These are phyloP conservation scores for Oryzias javanicus DNA, from an alignment of 2,113 vertebrate genomes.

Conservation along the genomic window DNA sequence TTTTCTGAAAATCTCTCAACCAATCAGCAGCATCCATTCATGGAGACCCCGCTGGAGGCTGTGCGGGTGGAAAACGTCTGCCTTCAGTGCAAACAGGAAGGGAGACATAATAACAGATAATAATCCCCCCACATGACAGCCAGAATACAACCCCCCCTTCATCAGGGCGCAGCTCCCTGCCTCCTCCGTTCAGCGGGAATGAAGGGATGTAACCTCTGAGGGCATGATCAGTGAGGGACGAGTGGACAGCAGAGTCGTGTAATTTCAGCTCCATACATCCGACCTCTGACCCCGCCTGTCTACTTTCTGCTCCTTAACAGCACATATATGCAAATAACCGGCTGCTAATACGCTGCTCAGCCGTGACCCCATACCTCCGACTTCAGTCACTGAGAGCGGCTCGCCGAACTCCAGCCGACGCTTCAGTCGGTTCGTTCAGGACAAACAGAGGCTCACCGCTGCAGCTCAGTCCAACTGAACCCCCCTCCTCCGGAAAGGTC, in stretches of 20 bases:
- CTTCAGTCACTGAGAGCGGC: no score
- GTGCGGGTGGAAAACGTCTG: background rate
- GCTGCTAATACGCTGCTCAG: slow-evolving; percentile 50
- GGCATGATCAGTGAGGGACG: background rate
- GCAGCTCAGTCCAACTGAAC: no score
- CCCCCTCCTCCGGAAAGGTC: no score
- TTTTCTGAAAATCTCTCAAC: background rate
- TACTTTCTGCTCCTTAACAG: slow-evolving; percentile 34
- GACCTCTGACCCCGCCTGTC: slow-evolving; percentile 33
- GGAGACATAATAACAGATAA: slow-evolving; percentile 26
- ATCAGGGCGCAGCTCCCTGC: slow-evolving; percentile 18
- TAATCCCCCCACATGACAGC: slow-evolving; percentile 10
- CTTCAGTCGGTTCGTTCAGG: no score
- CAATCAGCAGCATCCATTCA: background rate
- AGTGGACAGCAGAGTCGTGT: slow-evolving; percentile 22
- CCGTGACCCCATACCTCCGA: background rate
- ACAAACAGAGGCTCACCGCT: no score
- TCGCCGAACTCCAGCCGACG: no score
- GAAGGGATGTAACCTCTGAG: slow-evolving; percentile 20
- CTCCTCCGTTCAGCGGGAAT: slow-evolving; percentile 10
- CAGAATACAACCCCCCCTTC: slow-evolving; percentile 14
- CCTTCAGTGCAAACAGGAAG: slow-evolving; percentile 1
- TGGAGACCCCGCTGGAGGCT: background rate
- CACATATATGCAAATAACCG: slow-evolving; percentile 34
- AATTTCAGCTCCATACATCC: slow-evolving; percentile 35